These are phyloP conservation scores for Tangara arthus DNA, from an alignment of 2,797 vertebrate species.

Conservation along the genomic window DNA sequence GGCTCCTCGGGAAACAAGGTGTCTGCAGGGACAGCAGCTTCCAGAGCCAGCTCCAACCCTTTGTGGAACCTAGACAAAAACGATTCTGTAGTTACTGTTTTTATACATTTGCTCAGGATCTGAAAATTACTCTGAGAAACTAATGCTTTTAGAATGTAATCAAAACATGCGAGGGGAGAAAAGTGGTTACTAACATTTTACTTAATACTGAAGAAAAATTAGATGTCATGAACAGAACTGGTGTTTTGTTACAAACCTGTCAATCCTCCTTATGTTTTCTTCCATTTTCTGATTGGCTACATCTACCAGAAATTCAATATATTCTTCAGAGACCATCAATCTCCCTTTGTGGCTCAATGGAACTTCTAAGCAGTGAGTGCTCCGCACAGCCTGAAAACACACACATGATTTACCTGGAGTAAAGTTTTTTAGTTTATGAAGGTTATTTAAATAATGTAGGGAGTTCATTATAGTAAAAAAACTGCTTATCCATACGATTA, in stretches of 20 bases:
- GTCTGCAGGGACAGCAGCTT: neutral
- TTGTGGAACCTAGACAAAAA: conserved; percentile 74
- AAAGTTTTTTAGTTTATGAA: neutral
- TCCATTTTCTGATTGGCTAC: conserved; percentile 91
- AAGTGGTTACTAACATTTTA: neutral
- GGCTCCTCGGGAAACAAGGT: neutral
- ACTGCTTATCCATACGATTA: accelerated
- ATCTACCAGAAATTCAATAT: conserved; percentile 83
- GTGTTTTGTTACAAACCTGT: conserved; percentile 77
- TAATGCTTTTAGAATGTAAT: neutral
- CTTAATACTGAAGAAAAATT: neutral
- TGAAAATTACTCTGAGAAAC: neutral
- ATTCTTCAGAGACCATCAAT: conserved; percentile 84
- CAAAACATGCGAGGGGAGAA: neutral
- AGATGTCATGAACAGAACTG: neutral
- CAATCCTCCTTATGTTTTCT: conserved; percentile 86
- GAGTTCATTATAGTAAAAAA: neutral
- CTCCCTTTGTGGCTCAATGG: conserved; percentile 82
- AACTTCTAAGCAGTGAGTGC: conserved; percentile 91
- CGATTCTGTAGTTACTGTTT: neutral
- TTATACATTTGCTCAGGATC: neutral
- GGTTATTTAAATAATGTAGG: neutral
- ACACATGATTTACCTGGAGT: neutral
- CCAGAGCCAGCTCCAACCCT: conserved; percentile 70
- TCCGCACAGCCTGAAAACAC: conserved; percentile 83